Base-by-base conservation (phyloP, 2,113 vertebrate genomes). In the Brachionichthys hirsutus region DNA sequence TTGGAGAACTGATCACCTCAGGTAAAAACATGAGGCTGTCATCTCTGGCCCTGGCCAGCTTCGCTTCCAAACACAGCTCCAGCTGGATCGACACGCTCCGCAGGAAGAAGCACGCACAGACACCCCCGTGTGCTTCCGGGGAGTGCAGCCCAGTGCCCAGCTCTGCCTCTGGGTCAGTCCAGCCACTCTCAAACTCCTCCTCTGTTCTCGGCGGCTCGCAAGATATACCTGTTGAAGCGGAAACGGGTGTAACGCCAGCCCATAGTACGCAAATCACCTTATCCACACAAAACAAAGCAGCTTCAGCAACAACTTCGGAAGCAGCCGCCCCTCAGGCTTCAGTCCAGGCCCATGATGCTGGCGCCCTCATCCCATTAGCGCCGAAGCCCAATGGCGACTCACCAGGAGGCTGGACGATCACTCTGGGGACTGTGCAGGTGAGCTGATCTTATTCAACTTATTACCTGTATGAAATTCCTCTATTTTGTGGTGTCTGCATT, bases 11-110 rank as follows among this genome's bases (percentile, higher is more conserved):
- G 68, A 97, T 98, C 75, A 97, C 94, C 74, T 97, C 96, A 0
- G 96, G 96, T 46, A 98, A 95, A 78, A 98, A 97, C 89, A 97
- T 97, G 95, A 80, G 94, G 3, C 93, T 97, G 35, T 95, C 94
- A 44, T 95, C 95, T 10, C 59, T 94, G 63, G 94, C 92, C 0
- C 89, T 98, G 11, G 92, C 94, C 70, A 80, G 81, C 62, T 95
- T 96, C 2, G 70, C 91, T 30, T 65, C 92, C 1, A 92, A 93
- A 17, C 91, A 95, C 80, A 93, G 94, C 83, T 64, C 88, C 65
- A 87, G 91, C 85, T 98, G 94, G 95, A 95, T 98, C 0, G 95
- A 98, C 73, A 96, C 94, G 0, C 89, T 98, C 30, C 89, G 95
- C 54, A 91, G 92, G 76, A 96, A 94, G 88, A 96, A 93, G n/a